Evolutionary conservation across 2,797 vertebrate genomes (phyloP).

Genomic region (Enteromius mattozi): DNA sequence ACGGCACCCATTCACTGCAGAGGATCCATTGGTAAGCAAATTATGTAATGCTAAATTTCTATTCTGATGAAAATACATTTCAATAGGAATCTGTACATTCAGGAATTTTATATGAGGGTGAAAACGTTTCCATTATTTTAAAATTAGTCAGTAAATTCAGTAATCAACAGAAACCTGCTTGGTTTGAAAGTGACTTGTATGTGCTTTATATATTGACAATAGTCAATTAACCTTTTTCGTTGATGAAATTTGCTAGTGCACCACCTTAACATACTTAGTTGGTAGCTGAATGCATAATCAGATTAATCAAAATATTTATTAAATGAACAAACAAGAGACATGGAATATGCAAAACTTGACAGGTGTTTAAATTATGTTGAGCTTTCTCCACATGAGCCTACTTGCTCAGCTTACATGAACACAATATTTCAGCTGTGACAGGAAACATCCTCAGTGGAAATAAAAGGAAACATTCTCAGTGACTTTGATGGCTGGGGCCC

Average conservation of each 20-base stretch:
- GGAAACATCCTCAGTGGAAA: conserved; percentile 22
- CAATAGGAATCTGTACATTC: not conserved
- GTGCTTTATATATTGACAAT: not conserved
- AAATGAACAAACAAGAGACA: not conserved
- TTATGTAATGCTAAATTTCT: not conserved
- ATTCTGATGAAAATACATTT: not conserved
- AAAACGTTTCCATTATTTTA: not conserved
- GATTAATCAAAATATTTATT: not conserved
- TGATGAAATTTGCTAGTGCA: not conserved
- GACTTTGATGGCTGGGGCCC: conserved; percentile 17
- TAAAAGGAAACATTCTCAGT: conserved; percentile 15
- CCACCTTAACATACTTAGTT: not conserved
- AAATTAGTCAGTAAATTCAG: not conserved
- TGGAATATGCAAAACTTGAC: not conserved
- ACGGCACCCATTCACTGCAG: not conserved
- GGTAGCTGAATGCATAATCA: not conserved
- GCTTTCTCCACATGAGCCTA: not conserved
- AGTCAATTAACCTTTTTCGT: not conserved
- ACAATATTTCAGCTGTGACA: not conserved
- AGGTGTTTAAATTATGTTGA: not conserved
- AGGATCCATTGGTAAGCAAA: not conserved
- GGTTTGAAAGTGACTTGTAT: not conserved
- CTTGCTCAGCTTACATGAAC: conserved; percentile 2
- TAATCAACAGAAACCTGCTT: not conserved
- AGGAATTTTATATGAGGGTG: not conserved